phyloP scores from a whole-genome alignment of 1,140 invertebrate genomes.

The Drosophila bocki region DNA sequence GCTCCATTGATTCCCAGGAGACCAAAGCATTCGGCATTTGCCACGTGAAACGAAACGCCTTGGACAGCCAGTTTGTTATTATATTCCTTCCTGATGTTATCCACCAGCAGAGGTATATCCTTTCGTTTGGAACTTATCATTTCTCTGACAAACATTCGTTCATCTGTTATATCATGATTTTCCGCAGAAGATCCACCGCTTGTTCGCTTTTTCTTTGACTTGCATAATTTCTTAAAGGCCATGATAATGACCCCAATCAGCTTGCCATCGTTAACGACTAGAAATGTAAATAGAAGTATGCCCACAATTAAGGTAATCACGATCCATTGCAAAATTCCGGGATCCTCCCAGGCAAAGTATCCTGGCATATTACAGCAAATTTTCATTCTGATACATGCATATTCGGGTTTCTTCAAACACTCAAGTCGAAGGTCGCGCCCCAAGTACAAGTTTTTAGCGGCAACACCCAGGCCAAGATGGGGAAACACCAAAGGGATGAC shows the following conservation, averaged over 20 bases:
- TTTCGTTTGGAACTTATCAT: slow-evolving; percentile 16
- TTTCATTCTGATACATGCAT: too few species aligned
- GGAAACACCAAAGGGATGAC: too few species aligned
- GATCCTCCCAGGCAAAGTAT: slow-evolving; percentile 53
- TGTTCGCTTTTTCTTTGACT: background rate
- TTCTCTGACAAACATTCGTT: slow-evolving; percentile 71
- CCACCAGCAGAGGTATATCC: slow-evolving; percentile 78
- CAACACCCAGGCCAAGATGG: too few species aligned
- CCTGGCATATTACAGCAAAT: slow-evolving; percentile 54
- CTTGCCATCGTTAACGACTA: slow-evolving; percentile 48
- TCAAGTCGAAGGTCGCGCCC: too few species aligned
- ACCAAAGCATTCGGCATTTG: slow-evolving; percentile 92
- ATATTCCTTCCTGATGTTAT: slow-evolving; percentile 89
- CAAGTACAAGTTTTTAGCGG: too few species aligned
- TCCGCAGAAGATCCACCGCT: background rate
- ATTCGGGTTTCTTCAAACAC: background rate
- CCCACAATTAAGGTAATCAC: slow-evolving; percentile 9
- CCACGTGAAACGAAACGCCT: slow-evolving; percentile 87
- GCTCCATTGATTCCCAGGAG: slow-evolving; percentile 95
- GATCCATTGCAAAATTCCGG: slow-evolving; percentile 58
- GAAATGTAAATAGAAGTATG: slow-evolving; percentile 16
- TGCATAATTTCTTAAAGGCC: background rate
- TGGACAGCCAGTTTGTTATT: slow-evolving; percentile 88
- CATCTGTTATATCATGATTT: slow-evolving; percentile 22
- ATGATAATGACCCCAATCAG: background rate